Evolutionary conservation across 1,140 invertebrate genomes (phyloP).

Genomic region (Hyles vespertilio): DNA sequence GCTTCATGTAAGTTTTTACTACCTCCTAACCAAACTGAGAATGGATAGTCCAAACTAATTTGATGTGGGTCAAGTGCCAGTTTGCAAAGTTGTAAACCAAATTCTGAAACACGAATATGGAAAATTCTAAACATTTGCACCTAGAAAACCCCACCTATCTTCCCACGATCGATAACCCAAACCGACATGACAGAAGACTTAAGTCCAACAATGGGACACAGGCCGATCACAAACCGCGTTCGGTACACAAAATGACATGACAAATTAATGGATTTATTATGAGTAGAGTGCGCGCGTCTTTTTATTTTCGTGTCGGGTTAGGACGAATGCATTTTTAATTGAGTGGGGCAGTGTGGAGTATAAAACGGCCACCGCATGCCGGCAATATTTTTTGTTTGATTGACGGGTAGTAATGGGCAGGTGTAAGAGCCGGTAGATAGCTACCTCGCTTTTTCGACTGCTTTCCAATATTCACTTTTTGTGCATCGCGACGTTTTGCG

Average conservation of each 20-base stretch:
- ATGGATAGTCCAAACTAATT: too few relatives aligned
- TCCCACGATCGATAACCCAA: too few relatives aligned
- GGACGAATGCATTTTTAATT: slow-evolving; percentile 75
- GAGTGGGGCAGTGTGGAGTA: slow-evolving; percentile 71
- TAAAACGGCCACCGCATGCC: slow-evolving; percentile 67
- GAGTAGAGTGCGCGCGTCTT: slow-evolving; percentile 57
- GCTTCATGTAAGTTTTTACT: too few relatives aligned
- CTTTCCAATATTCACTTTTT: slow-evolving; percentile 48
- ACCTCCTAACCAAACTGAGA: too few relatives aligned
- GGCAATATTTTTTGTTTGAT: slow-evolving; percentile 68
- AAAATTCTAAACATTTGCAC: too few relatives aligned
- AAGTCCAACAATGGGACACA: slow-evolving; percentile 37
- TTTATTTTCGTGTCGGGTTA: slow-evolving; percentile 59
- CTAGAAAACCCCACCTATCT: too few relatives aligned
- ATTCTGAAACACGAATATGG: too few relatives aligned
- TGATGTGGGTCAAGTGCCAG: too few relatives aligned
- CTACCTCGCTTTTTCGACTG: slow-evolving; percentile 60
- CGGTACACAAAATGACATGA: slow-evolving; percentile 65
- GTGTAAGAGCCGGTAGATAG: slow-evolving; percentile 59
- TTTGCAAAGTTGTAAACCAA: too few relatives aligned
- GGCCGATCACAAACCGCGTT: slow-evolving; percentile 35
- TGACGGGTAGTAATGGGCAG: slow-evolving; percentile 72
- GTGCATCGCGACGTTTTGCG: slow-evolving; percentile 41
- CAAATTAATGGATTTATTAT: slow-evolving; percentile 75
- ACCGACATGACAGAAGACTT: too few relatives aligned